Evolutionary conservation across 2,797 vertebrate species (phyloP).

Genomic region (Lutjanus campechanus): DNA sequence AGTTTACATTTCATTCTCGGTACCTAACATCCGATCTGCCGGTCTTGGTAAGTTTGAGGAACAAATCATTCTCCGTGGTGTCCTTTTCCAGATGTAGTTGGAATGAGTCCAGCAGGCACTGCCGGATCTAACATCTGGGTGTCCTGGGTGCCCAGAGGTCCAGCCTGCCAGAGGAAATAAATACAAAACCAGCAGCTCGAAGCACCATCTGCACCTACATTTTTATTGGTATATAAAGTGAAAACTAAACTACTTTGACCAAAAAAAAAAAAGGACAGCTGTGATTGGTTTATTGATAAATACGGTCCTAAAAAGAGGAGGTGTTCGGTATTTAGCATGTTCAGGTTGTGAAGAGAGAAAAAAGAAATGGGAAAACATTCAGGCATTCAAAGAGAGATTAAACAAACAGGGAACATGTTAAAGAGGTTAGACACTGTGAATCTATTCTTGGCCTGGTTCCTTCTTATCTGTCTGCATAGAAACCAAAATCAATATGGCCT

Average conservation of each 20-base stretch:
- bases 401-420: no score
- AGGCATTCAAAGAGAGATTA: not conserved
- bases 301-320: not conserved
- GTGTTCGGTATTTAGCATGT: not conserved
- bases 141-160: not conserved
- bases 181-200: not conserved
- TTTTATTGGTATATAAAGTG: not conserved
- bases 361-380: not conserved
- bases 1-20: not conserved
- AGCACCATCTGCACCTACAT: not conserved
- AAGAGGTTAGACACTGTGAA: no score
- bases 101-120: not conserved
- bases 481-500: no score
- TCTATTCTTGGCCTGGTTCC: no score
- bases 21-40: not conserved
- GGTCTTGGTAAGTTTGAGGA: not conserved
- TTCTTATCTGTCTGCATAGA: no score
- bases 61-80: not conserved
- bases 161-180: not conserved
- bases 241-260: not conserved
- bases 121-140: not conserved
- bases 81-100: constrained; percentile 5
- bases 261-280: not conserved
- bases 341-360: not conserved
- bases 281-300: not conserved